These are phyloP conservation scores for Teleogryllus occipitalis DNA, from an alignment of 1,140 invertebrate genomes.

Conservation along the genomic window DNA sequence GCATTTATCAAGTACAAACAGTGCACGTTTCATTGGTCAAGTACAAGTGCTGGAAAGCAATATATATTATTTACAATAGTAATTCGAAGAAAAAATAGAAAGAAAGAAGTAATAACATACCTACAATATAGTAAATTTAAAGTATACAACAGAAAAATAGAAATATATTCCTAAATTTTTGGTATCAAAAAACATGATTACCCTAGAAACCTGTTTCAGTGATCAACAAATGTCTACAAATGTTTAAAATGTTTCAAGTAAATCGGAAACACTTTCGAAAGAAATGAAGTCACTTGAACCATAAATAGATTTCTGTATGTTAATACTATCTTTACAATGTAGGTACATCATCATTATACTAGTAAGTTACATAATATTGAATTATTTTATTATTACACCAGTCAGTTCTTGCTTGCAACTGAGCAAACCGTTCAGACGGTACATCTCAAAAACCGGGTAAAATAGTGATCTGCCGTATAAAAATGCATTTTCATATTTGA, in stretches of 20 bases:
- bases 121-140: background rate
- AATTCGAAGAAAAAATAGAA: background rate
- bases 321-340: background rate
- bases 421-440: background rate
- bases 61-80: constrained; percentile 2
- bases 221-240: no score
- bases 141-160: background rate
- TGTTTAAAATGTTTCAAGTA: no score
- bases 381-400: background rate
- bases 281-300: no score
- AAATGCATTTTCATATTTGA: constrained; percentile 2
- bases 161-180: background rate
- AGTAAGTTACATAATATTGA: background rate
- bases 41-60: background rate
- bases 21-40: constrained; percentile 3
- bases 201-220: background rate
- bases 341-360: background rate
- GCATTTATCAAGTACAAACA: constrained; percentile 1
- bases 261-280: no score
- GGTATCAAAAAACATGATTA: background rate
- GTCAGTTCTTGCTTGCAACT: constrained; percentile 1
- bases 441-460: background rate
- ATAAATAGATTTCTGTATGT: background rate
- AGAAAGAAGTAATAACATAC: background rate
- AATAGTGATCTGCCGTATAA: background rate